phyloP scores from a whole-genome alignment of 2,797 vertebrate species.

The Takifugu rubripes region DNA sequence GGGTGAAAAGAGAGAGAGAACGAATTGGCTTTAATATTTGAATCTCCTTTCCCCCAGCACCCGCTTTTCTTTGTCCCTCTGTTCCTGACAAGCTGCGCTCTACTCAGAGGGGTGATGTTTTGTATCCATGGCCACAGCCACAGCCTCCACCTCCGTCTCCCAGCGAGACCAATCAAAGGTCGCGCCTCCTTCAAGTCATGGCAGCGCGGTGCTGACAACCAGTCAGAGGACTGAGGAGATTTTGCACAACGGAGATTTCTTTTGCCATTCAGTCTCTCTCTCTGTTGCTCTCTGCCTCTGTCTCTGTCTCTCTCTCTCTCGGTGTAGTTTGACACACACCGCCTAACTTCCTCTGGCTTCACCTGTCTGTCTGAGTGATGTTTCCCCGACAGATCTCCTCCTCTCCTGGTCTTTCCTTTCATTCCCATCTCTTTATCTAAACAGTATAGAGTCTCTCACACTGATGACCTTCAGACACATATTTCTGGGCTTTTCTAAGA shows the following conservation, averaged over 20 bases:
- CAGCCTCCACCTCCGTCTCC: slow-evolving; percentile 34
- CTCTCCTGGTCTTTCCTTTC: not conserved
- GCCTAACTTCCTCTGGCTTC: not conserved
- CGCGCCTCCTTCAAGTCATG: slow-evolving; percentile 29
- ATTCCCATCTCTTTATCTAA: slow-evolving; percentile 1
- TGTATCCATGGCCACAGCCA: slow-evolving; percentile 11
- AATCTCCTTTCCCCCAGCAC: slow-evolving; percentile 20
- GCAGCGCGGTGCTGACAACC: slow-evolving; percentile 19
- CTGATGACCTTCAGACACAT: slow-evolving; percentile 9
- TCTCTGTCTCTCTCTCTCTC: not conserved
- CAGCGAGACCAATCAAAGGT: slow-evolving; percentile 42
- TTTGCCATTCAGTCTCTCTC: not conserved
- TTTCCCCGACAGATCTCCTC: not conserved
- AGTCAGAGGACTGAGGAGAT: slow-evolving; percentile 14
- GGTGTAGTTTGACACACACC: not conserved
- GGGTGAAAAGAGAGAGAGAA: not conserved
- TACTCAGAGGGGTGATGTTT: slow-evolving; percentile 22
- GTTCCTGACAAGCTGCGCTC: slow-evolving; percentile 31
- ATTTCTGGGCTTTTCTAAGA: slow-evolving; percentile 15
- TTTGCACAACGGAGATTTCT: slow-evolving; percentile 10
- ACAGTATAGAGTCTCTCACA: slow-evolving; percentile 14
- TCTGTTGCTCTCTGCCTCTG: not conserved
- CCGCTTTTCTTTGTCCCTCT: slow-evolving; percentile 15
- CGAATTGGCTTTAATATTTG: slow-evolving; percentile 46
- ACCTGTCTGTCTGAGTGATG: slow-evolving; percentile 2